Base-by-base conservation (phyloP, 1,140 invertebrate genomes). In the Drosophila mojavensis region DNA sequence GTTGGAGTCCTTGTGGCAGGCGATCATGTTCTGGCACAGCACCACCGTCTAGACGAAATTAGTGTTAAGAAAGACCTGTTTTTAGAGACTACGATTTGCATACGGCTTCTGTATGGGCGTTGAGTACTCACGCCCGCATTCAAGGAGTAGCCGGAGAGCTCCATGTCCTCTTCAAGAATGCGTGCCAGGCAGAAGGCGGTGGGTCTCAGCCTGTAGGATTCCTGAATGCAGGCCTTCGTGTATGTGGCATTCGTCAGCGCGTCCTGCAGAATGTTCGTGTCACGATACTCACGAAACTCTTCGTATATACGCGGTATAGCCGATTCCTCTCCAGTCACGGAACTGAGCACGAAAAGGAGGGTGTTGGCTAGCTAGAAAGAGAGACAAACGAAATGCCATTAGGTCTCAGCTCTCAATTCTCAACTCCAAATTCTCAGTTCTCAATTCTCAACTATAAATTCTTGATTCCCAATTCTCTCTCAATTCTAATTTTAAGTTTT, bases 131-230 rank as follows among this genome's bases (percentile, higher is more conserved):
- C 96, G 93, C 97, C 97, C 71, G 96, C 94, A 33, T 96, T 95
- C 11, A 99, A 90, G 33, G 94, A 93, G 90, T 97, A 97, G 13
- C 95, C 97, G 39, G 94, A 95, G 3, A 98, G 93, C 43, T 95
- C 94, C 84, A 97, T 94, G 24, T 97, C 95, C 66, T 95, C 93
- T 60, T 97, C 96, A 10, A 97, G 91, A 30, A 98, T 95, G 75
- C 98, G 93, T 0, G 96, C 96, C 39, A 98, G 93, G 75, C 96
- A 96, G 4, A 97, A 95, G 2, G 97, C 96, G 13, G 97, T 97
- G 1, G 98, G 97, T 47, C 96, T 93, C 33, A 98, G 89, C 75
- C 96, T 94, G 88, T 98, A 98, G 0, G 96, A 94, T 94, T 99
- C 98, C 58, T 95, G 96, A 4, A 98, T 94, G 78, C 97, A 98